Base-by-base conservation (phyloP, 37 sponge, comb jelly and placozoan genomes). In the Halichondria panicea region DNA sequence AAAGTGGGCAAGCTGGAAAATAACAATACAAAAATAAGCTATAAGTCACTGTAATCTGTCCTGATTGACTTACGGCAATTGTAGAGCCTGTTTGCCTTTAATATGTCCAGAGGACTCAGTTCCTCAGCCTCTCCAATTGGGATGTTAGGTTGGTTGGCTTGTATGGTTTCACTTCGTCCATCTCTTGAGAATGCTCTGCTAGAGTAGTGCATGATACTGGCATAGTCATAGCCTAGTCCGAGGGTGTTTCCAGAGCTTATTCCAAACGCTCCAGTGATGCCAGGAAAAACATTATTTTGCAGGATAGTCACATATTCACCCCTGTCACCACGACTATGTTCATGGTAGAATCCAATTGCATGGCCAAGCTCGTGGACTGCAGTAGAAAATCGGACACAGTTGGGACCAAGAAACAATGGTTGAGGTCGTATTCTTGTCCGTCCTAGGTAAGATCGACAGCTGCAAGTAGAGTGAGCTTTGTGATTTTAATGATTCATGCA, bases 131-230 rank as follows among this genome's bases (percentile, higher is more conserved):
- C 34, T 27, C 89, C 93, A 37, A 93, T 13, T 1, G 76, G 66
- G 55, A 85, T 85, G 0, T 34, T 66, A 4, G 78, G 55, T 68
- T 85, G 66, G 0, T 34, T 57, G 1, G 86, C 54, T 15, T 35
- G 40, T 3, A 93, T 58, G 0, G 89, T 85, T 12, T 32, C 44
- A 3, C 22, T 21, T 22, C 9, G 21, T 19, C 21, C n/a, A 34
- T 72, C 73, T 60, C 30, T 12, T 11, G 63, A 15, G 70, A 82
- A 78, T 18, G 83, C 71, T 4, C 32, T 50, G 4, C 44, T 50
- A 45, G 24, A 15, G 63, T 93, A 93, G 65, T 93, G 93, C 93
- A 93, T 88, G 45, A 93, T 82, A 25, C 89, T 87, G 62, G 83
- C 87, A 75, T 82, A 87, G 56, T 92, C 93, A 66, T 92, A 92